Percentiles rank a stretch among this genome's conserved stretches.
These are phyloP conservation scores for Nebria brevicollis DNA, from an alignment of 2,888 invertebrate species.

Conservation along the genomic window DNA sequence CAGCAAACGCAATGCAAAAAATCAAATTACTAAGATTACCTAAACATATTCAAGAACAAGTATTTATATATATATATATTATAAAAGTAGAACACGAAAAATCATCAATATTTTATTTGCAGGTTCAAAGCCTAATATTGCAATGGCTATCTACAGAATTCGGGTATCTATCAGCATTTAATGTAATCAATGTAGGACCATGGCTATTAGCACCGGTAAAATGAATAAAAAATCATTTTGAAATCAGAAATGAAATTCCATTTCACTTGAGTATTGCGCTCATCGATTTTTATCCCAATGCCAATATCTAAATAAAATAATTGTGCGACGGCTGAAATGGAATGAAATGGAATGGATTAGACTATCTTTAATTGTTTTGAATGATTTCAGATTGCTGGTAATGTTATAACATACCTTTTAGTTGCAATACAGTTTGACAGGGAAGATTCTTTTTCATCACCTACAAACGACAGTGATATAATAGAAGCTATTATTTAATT, in stretches of 20 bases:
- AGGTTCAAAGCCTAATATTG: slow-evolving; percentile 27
- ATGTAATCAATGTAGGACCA: slow-evolving; percentile 26
- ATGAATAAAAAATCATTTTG: not conserved
- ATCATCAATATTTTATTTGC: not conserved
- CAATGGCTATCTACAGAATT: slow-evolving; percentile 29
- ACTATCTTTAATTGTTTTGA: not conserved
- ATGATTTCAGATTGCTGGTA: slow-evolving; percentile 28
- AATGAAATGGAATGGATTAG: not conserved
- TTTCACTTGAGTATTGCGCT: too few relatives aligned
- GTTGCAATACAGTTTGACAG: slow-evolving; percentile 27
- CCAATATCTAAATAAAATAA: too few relatives aligned
- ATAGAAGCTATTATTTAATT: too few relatives aligned
- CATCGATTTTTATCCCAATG: too few relatives aligned
- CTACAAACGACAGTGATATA: not conserved
- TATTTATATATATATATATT: not conserved
- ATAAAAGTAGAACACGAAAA: too few relatives aligned
- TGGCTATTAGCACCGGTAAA: slow-evolving; percentile 32
- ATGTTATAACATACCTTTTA: slow-evolving; percentile 25
- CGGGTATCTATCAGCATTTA: slow-evolving; percentile 25
- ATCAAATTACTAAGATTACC: slow-evolving; percentile 19
- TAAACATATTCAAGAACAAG: slow-evolving; percentile 25
- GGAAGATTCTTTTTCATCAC: not conserved
- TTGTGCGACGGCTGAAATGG: not conserved
- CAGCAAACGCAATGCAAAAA: slow-evolving; percentile 22
- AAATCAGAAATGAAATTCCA: too few relatives aligned